Base-by-base conservation (phyloP, 2,888 invertebrate genomes). In the Apomyelois bistriatella region DNA sequence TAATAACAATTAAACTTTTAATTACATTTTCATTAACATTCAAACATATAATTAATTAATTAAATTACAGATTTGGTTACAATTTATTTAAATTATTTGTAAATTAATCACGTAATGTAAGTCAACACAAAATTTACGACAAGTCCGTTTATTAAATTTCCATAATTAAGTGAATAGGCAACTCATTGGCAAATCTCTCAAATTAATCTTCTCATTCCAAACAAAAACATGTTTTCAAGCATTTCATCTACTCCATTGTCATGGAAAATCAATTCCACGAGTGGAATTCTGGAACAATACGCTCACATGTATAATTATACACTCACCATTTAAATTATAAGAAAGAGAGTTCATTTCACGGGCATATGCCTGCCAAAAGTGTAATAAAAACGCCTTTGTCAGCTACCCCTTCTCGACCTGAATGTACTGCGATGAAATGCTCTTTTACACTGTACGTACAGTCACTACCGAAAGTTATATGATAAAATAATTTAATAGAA, bases 371-470 rank as follows among this genome's bases (percentile, higher is more conserved):
- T 74, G 78, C 77, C 84, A 60, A 85, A 85, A 82, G 81, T 83
- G 81, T 81, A 82, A 78, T 80, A 83, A 85, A 87, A 85, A 83
- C 76, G 65, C 79, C 79, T 87, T 88, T 87, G 79, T 84, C 62
- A 69, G 66, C 68, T 76, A 82, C 82, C 88, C 85, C 80, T 85
- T 82, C 72, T 76, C 68, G 61, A 61, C 65, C 62, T 61, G 70
- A 75, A 74, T 63, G 68, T 70, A 71, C 65, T 70, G 68, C 72
- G 68, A 73, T 79, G 81, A 80, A 83, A 82, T 82, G 85, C 74
- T 81, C 88, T 86, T 89, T 89, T 88, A 79, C 85, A 70, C 75
- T 71, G 64, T 69, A 59, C 49, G 56, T 57, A 52, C 52, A 52
- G 36, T 52, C 22, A 5, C 5, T 6, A 12, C n/a, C 12, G 35